phyloP scores from a whole-genome alignment of 1,140 invertebrate species.

The Epicauta chinensis region DNA sequence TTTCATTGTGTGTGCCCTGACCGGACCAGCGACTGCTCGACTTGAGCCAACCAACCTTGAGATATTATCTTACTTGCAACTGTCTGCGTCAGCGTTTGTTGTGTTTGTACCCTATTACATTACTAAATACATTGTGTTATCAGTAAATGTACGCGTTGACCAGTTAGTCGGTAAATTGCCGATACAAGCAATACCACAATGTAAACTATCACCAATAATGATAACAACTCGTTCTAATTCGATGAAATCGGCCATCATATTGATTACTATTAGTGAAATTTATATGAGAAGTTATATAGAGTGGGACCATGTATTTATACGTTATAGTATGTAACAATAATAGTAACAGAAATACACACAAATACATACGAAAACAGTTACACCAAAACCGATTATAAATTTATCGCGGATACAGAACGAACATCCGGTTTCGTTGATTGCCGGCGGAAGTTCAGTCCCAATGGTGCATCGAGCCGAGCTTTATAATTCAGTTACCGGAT shows the following conservation, averaged over 20 bases:
- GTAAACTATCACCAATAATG: neutral
- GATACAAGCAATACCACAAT: constrained; percentile 10
- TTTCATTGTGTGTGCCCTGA: no score
- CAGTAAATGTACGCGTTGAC: constrained; percentile 4
- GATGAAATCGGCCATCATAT: neutral
- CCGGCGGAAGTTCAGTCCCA: constrained; percentile 25
- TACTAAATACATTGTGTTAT: constrained; percentile 12
- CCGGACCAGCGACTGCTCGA: no score
- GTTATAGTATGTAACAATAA: no score
- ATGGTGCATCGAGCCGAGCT: constrained; percentile 27
- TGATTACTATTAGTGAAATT: neutral
- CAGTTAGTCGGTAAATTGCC: constrained; percentile 1
- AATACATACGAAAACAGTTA: constrained; percentile 7
- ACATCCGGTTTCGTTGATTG: constrained; percentile 31
- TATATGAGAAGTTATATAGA: no score
- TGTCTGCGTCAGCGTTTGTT: no score
- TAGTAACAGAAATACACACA: no score
- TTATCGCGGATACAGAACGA: constrained; percentile 27
- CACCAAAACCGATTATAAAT: constrained; percentile 28
- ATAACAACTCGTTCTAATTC: no score
- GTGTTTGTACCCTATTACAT: neutral
- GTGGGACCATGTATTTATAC: no score
- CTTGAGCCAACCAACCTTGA: no score
- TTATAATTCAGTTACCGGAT: constrained; percentile 32
- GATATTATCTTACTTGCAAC: no score